Conservation (phyloP, 2,113 vertebrate species). For the Lampris incognitus region DNA sequence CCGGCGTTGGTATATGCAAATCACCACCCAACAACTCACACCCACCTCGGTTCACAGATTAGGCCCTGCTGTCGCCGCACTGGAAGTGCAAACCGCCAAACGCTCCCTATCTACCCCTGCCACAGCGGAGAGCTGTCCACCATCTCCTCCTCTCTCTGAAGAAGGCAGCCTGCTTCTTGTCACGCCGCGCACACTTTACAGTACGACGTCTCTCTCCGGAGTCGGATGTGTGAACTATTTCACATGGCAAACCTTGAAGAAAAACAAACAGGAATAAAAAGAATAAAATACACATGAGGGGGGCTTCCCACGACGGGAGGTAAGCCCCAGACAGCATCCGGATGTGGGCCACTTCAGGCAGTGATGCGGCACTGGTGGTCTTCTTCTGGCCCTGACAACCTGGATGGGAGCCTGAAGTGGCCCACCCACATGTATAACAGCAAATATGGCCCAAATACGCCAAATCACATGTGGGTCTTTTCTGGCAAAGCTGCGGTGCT, state of each 20-base stretch:
- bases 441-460: no score
- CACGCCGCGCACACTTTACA: slow-evolving; percentile 20
- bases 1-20: background rate
- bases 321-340: slow-evolving; percentile 52
- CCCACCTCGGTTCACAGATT: slow-evolving; percentile 3
- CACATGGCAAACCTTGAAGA: slow-evolving; percentile 32
- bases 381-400: no score
- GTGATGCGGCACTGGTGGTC: no score
- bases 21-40: slow-evolving; percentile 9
- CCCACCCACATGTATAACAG: no score
- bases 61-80: background rate
- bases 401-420: no score
- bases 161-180: slow-evolving; percentile 8
- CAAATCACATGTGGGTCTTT: no score
- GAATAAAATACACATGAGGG: slow-evolving; percentile 38
- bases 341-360: no score
- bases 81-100: slow-evolving; percentile 1
- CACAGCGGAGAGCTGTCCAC: no score
- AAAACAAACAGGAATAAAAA: no score
- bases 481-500: no score
- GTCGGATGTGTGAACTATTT: slow-evolving; percentile 51
- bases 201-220: slow-evolving; percentile 37
- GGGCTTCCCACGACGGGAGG: slow-evolving; percentile 52
- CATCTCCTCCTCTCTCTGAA: background rate
- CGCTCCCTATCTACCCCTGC: no score